phyloP scores from a whole-genome alignment of 2,888 invertebrate genomes.

The Nemapogon koenigi region DNA sequence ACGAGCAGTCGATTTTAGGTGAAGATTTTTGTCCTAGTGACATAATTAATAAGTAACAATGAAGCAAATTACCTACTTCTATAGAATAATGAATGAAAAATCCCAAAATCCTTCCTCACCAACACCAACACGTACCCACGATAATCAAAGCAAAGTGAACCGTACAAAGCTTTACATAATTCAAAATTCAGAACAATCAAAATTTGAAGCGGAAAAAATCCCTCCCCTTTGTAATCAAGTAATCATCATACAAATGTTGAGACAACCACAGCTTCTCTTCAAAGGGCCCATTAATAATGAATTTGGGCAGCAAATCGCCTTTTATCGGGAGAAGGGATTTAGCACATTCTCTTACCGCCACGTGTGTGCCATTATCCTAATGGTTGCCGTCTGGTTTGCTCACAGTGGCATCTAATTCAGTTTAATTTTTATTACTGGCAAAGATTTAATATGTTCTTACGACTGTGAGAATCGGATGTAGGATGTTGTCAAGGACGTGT shows the following conservation, averaged over 20 bases:
- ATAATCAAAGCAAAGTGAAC: no score
- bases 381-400: slow-evolving; percentile 25
- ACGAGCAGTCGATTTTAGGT: no score
- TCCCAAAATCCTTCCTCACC: no score
- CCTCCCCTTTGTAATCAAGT: slow-evolving; percentile 30
- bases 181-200: slow-evolving; percentile 3
- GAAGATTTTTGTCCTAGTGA: no score
- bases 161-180: slow-evolving; percentile 5
- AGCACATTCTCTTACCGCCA: slow-evolving; percentile 33
- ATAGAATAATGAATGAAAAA: no score
- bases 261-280: slow-evolving; percentile 25
- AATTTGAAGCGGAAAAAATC: slow-evolving; percentile 2
- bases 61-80: no score
- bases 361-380: slow-evolving; percentile 58
- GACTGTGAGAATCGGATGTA: slow-evolving; percentile 56
- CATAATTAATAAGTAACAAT: no score
- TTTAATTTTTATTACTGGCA: slow-evolving; percentile 14
- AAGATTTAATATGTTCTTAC: slow-evolving; percentile 20
- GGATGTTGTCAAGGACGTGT: slow-evolving; percentile 53
- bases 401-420: slow-evolving; percentile 9
- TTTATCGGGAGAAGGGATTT: slow-evolving; percentile 57
- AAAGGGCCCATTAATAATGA: slow-evolving; percentile 56
- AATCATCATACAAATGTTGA: slow-evolving; percentile 37
- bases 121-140: no score
- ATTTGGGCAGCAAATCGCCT: slow-evolving; percentile 57